Percentiles rank a stretch among this genome's conserved stretches.
phyloP scores from a whole-genome alignment of 2,113 vertebrate species.

The Mystacornis crossleyi region DNA sequence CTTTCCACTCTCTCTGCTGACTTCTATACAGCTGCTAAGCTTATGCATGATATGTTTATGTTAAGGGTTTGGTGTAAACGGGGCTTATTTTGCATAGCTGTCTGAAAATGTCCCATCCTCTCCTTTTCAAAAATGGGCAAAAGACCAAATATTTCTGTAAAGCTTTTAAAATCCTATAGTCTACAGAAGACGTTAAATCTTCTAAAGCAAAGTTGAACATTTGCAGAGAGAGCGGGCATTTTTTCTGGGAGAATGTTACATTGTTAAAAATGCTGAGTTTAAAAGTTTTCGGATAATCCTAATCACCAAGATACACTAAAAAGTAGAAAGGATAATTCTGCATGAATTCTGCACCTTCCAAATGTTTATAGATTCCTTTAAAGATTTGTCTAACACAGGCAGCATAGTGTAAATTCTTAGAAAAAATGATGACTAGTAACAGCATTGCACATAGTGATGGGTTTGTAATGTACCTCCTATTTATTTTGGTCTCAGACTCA shows the following conservation, averaged over 20 bases:
- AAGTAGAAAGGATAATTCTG: background rate
- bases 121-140: conserved; percentile 14
- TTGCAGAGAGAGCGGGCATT: background rate
- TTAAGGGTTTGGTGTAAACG: conserved; percentile 2
- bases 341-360: background rate
- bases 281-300: background rate
- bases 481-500: conserved; percentile 11
- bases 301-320: background rate
- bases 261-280: background rate
- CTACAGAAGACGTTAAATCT: background rate
- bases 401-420: background rate
- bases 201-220: background rate
- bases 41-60: conserved; percentile 27
- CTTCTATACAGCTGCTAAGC: conserved; percentile 16
- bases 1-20: background rate
- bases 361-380: background rate
- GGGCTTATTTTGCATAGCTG: conserved; percentile 36
- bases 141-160: conserved; percentile 42
- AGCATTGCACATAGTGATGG: background rate
- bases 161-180: conserved; percentile 15
- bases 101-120: background rate
- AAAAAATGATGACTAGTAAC: background rate
- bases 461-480: background rate
- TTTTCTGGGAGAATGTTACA: background rate
- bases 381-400: background rate